A percentile compares a stretch with the other conserved stretches of the same genome.
Conservation (phyloP, 2,888 invertebrate species). For the Drosophila neonasuta region DNA sequence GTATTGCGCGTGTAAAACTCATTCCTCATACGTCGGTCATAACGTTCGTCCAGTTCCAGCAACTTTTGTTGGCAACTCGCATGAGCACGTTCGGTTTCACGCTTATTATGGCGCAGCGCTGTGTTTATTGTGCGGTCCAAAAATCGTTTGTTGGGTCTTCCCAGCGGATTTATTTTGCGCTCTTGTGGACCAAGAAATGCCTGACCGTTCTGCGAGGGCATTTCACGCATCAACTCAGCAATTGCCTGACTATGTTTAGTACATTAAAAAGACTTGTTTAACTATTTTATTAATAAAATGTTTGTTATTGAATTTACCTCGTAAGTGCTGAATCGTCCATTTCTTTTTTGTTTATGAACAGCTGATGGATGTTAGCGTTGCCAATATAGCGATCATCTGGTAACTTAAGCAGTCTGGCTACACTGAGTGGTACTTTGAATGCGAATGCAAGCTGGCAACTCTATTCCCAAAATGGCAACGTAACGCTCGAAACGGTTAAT, state of each 20-base stretch:
- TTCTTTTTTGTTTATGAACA: conserved; percentile 21
- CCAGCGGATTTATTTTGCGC: conserved; percentile 76
- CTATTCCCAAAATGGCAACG: not conserved
- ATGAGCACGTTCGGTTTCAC: conserved; percentile 61
- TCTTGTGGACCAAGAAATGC: conserved; percentile 44
- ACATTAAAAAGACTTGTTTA: not conserved
- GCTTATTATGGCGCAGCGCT: conserved; percentile 70
- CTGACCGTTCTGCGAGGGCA: conserved; percentile 37
- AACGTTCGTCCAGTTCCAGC: conserved; percentile 65
- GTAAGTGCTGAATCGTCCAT: conserved; percentile 73
- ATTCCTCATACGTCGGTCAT: conserved; percentile 43
- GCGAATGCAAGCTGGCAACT: too few species aligned
- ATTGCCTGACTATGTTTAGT: conserved; percentile 66
- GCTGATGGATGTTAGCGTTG: conserved; percentile 11
- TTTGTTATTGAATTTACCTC: conserved; percentile 51
- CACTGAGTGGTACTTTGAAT: not conserved
- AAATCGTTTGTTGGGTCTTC: conserved; percentile 77
- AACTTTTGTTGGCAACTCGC: conserved; percentile 69
- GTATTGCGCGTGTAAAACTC: conserved; percentile 37
- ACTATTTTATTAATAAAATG: not conserved
- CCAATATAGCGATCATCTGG: not conserved
- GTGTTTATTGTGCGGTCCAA: conserved; percentile 75
- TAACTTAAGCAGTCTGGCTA: not conserved
- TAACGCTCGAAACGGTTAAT: not conserved
- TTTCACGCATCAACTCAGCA: conserved; percentile 71